A percentile compares a stretch with the other conserved stretches of the same genome.
phyloP scores from a whole-genome alignment of 2,113 vertebrate genomes.

The Ailurus styani region DNA sequence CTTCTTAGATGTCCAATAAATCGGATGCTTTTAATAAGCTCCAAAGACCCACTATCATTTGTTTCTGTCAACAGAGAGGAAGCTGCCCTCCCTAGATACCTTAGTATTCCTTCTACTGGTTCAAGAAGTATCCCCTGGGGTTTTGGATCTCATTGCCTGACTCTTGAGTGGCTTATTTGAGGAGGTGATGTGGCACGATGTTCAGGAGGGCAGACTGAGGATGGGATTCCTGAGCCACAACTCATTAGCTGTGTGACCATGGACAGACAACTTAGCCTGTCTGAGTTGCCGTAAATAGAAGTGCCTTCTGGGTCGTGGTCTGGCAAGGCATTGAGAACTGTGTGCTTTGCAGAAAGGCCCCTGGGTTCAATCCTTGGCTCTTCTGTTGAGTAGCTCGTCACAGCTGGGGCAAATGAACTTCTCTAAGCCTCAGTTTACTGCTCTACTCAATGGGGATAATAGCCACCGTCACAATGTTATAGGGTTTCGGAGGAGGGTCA shows the following conservation, averaged over 20 bases:
- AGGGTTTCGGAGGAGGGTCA: not conserved
- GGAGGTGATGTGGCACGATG: fast-evolving
- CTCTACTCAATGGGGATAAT: not conserved
- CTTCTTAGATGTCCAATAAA: not conserved
- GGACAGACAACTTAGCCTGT: not conserved
- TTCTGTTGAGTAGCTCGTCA: not conserved
- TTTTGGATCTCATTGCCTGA: not conserved
- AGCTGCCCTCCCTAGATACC: not conserved
- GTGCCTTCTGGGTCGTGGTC: fast-evolving
- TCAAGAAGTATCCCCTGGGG: not conserved
- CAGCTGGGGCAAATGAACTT: not conserved
- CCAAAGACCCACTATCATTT: not conserved
- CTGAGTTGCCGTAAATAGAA: too few species aligned
- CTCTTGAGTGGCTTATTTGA: not conserved
- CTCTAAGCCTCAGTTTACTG: not conserved
- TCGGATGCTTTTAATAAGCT: not conserved
- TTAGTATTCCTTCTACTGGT: not conserved
- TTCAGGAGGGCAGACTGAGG: not conserved
- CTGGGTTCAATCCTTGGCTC: not conserved
- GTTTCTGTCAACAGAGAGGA: not conserved
- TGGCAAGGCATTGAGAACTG: not conserved
- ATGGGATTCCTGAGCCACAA: not conserved
- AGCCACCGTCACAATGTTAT: not conserved
- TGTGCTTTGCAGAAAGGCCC: too few species aligned
- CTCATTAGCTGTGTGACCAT: not conserved